Base-by-base conservation (phyloP, 2,888 invertebrate species). In the Lydus trimaculatus region DNA sequence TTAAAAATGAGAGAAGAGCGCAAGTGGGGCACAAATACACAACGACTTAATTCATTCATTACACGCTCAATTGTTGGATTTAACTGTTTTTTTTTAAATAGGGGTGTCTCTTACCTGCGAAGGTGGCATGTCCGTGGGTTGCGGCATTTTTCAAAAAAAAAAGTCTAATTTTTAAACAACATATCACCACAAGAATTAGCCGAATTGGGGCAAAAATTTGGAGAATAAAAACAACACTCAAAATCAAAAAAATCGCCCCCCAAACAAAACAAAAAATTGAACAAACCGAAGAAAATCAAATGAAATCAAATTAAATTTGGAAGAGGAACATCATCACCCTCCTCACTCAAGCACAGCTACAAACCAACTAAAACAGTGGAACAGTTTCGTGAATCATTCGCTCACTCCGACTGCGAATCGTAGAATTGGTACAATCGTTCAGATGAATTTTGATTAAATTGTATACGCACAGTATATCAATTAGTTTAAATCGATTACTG, bases 91-190 rank as follows among this genome's bases (percentile, higher is more conserved):
- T 20, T 20, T 48, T 48, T 52, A 48, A 25, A 25, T 48, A 28
- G 52, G 52, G 43, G 3, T 28, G 61, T 25, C 36, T 28, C 64
- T 62, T 67, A 70, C 70, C 70, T 70, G 70, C 62, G 70, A 65
- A 63, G 70, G 65, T 63, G 70, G 64, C 67, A 70, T 65, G 67
- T 70, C 70, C 70, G 65, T 70, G 58, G 70, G 70, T 70, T 70
- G 70, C 11, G 70, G 70, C 70, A 70, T 70, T 63, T 36, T 48
- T 17, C 20, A 20, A 48, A 20, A 48, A 48, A 20, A 43, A 43
- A 43, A 48, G 20, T 20, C 48, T 23, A 20, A 20, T 48, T 20
- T 20, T 43, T 13, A 20, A 20, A 48, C 20, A 48, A 20, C 48
- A 48, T 48, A 48, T 11, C 48, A 48, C 48, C 20, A n/a, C n/a